A percentile compares a stretch with the other conserved stretches of the same genome.
Conservation (phyloP, 37 sponge, comb jelly and placozoan species). For the Eunapius fragilis region DNA sequence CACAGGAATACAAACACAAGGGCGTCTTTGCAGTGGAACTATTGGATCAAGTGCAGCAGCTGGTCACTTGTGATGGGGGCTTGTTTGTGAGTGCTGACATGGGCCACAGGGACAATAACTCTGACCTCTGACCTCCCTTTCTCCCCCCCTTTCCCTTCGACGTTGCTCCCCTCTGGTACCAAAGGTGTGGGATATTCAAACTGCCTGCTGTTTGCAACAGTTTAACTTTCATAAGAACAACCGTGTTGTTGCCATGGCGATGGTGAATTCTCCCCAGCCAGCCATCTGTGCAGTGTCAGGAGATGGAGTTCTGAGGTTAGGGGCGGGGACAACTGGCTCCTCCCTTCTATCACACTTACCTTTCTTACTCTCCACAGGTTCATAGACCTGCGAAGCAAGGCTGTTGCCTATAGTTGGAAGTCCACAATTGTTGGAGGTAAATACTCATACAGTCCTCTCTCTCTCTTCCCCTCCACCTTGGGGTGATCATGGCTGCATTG, state of each 20-base stretch:
- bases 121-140: neutral
- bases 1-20: constrained; percentile 49
- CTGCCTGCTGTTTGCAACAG: constrained; percentile 62
- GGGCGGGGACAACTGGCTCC: neutral
- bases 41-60: constrained; percentile 14
- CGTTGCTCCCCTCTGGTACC: neutral
- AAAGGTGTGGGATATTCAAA: constrained; percentile 84
- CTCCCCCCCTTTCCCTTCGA: neutral
- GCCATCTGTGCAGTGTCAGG: constrained; percentile 44
- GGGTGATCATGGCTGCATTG: too few relatives aligned
- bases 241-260: constrained; percentile 38
- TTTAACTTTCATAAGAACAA: constrained; percentile 33
- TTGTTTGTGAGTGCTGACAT: constrained; percentile 70
- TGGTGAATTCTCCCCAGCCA: constrained; percentile 33
- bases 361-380: neutral
- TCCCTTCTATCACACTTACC: neutral
- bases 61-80: constrained; percentile 76
- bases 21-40: constrained; percentile 57
- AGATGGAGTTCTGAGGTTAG: constrained; percentile 59
- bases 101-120: neutral
- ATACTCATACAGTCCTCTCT: neutral
- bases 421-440: constrained; percentile 43
- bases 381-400: constrained; percentile 52
- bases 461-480: neutral
- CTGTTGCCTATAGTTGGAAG: constrained; percentile 51